Percentiles rank a stretch among this genome's conserved stretches.
These are phyloP conservation scores for Ephydatia muelleri DNA, from an alignment of 37 sponge, comb jelly and placozoan genomes.

Conservation along the genomic window DNA sequence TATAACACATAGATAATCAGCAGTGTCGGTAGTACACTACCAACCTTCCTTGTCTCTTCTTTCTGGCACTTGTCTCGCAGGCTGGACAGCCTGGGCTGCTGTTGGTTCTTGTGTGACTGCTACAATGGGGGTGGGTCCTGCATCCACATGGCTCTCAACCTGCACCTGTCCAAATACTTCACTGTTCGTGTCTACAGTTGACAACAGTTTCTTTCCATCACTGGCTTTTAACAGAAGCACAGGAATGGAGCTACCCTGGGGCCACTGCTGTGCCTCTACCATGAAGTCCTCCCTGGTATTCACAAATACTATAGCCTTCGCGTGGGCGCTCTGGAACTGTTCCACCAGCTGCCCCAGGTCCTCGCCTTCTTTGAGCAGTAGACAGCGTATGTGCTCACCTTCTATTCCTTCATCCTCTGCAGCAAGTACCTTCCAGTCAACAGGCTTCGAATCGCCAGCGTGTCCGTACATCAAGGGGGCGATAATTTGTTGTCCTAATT, in stretches of 20 bases:
- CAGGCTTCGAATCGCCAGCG: not conserved
- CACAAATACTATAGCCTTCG: slow-evolving; percentile 18
- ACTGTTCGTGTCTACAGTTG: slow-evolving; percentile 15
- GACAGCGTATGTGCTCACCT: slow-evolving; percentile 11
- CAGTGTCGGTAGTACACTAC: no score
- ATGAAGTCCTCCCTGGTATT: slow-evolving; percentile 1
- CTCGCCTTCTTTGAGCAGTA: slow-evolving; percentile 11
- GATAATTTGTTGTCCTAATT: not conserved
- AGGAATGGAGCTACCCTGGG: not conserved
- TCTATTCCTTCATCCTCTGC: not conserved
- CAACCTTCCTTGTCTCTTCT: not conserved
- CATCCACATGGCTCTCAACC: slow-evolving; percentile 27
- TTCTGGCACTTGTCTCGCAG: not conserved
- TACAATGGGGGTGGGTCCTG: not conserved
- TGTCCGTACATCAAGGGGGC: not conserved
- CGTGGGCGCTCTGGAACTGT: not conserved
- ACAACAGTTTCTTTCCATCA: slow-evolving; percentile 36
- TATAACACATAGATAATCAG: not conserved
- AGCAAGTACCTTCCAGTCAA: not conserved
- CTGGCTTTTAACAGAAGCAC: slow-evolving; percentile 25
- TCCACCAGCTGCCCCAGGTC: not conserved
- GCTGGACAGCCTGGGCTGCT: not conserved
- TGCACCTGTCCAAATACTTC: slow-evolving; percentile 15
- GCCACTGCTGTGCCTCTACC: not conserved
- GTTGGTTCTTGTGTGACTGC: not conserved